Conservation (phyloP, 2,113 vertebrate species). For the Phocoena sinus region DNA sequence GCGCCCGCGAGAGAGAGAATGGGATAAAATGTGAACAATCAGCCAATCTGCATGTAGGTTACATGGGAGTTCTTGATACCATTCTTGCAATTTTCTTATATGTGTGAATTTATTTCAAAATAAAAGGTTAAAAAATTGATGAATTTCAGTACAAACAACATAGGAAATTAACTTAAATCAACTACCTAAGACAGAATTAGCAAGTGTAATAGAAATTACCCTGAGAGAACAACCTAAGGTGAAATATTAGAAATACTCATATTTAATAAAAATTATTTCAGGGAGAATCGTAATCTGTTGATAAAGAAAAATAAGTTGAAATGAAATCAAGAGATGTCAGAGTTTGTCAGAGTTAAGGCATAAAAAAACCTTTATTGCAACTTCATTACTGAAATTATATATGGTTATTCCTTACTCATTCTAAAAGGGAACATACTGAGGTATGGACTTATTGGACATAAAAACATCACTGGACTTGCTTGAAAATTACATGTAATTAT, state of each 20-base stretch:
- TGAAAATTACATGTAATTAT: neutral
- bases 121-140: neutral
- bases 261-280: neutral
- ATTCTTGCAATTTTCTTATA: neutral
- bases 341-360: neutral
- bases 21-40: neutral
- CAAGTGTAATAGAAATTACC: neutral
- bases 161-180: neutral
- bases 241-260: neutral
- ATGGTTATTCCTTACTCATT: neutral
- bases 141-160: neutral
- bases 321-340: neutral
- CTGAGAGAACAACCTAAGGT: neutral
- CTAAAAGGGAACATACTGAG: neutral
- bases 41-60: neutral
- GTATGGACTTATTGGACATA: neutral
- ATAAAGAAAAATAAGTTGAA: neutral
- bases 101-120: constrained; percentile 22
- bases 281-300: neutral
- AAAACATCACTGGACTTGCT: neutral
- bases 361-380: neutral
- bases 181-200: neutral
- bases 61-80: neutral
- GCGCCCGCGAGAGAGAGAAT: neutral
- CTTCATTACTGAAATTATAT: neutral